These are phyloP conservation scores for Drosophila ambigua DNA, from an alignment of 1,140 invertebrate species.

Conservation along the genomic window DNA sequence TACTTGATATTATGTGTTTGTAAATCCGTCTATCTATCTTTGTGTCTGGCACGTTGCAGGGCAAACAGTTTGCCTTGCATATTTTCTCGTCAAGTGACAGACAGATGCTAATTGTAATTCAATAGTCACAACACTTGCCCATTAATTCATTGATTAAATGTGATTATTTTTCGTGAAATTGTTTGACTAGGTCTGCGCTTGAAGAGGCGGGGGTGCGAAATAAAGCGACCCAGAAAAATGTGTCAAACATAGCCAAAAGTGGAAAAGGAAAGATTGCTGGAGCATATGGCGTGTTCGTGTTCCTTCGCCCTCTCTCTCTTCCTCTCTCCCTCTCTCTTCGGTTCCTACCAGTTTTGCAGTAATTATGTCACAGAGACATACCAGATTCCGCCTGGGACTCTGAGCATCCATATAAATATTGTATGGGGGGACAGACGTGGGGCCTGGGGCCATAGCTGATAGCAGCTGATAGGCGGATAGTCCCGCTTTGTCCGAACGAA, in stretches of 20 bases:
- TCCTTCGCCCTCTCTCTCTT: background rate
- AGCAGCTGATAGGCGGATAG: slow-evolving; percentile 26
- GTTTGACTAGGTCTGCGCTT: background rate
- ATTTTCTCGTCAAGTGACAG: slow-evolving; percentile 27
- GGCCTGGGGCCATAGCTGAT: background rate
- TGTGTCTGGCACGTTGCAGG: slow-evolving; percentile 5
- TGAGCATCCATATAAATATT: slow-evolving; percentile 36
- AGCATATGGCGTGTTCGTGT: slow-evolving; percentile 43
- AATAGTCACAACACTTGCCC: slow-evolving; percentile 25
- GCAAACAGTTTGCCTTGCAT: slow-evolving; percentile 4
- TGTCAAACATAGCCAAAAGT: slow-evolving; percentile 2
- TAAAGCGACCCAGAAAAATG: no score
- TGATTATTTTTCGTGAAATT: slow-evolving; percentile 9
- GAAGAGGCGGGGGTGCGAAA: no score
- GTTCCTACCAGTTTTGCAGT: slow-evolving; percentile 22
- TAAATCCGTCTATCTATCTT: slow-evolving; percentile 31
- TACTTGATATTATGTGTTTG: slow-evolving; percentile 35
- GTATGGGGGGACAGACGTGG: slow-evolving; percentile 18
- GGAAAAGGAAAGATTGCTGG: slow-evolving; percentile 6
- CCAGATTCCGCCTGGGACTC: slow-evolving; percentile 40
- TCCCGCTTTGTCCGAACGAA: slow-evolving; percentile 24
- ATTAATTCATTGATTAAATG: slow-evolving; percentile 47
- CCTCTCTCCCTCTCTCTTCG: no score
- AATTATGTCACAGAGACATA: slow-evolving; percentile 48
- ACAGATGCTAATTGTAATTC: slow-evolving; percentile 40